A percentile compares a stretch with the other conserved stretches of the same genome.
phyloP scores from a whole-genome alignment of 2,797 vertebrate species.

The Fistularia commersonii region DNA sequence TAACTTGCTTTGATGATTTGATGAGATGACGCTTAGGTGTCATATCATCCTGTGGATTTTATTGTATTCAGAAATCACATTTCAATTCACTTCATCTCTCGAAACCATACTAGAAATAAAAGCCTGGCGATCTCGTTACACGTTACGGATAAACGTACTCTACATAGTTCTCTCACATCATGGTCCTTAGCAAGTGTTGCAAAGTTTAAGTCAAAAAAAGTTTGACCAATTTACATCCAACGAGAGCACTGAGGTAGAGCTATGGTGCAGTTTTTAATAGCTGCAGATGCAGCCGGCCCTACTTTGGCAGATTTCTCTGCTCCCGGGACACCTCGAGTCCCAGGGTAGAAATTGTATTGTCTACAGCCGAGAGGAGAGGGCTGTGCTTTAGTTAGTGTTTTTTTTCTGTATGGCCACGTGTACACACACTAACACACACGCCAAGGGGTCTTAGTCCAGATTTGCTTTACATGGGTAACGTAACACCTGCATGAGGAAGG shows the following conservation, averaged over 20 bases:
- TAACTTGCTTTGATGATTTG: too few relatives aligned
- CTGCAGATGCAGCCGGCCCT: slow-evolving; percentile 55
- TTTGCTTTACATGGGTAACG: background rate
- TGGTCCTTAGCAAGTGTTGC: slow-evolving; percentile 17
- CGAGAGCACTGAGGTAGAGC: slow-evolving; percentile 41
- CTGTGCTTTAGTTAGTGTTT: slow-evolving; percentile 23
- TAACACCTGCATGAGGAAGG: background rate
- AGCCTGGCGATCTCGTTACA: too few relatives aligned
- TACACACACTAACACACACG: too few relatives aligned
- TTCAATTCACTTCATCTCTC: too few relatives aligned
- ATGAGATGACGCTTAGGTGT: too few relatives aligned
- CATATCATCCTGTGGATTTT: too few relatives aligned
- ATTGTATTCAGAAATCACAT: too few relatives aligned
- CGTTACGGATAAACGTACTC: too few relatives aligned
- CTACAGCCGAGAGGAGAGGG: slow-evolving; percentile 17
- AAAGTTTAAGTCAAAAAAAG: slow-evolving; percentile 36
- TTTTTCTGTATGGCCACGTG: background rate
- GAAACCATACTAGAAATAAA: too few relatives aligned
- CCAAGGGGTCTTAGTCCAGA: background rate
- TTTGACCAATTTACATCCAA: slow-evolving; percentile 59
- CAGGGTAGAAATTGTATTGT: slow-evolving; percentile 29
- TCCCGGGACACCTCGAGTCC: slow-evolving; percentile 23
- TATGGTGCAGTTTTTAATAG: slow-evolving; percentile 60
- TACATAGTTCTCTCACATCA: background rate
- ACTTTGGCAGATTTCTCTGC: slow-evolving; percentile 53